Base-by-base conservation (phyloP, 1,140 invertebrate genomes). In the Dysdera silvatica region DNA sequence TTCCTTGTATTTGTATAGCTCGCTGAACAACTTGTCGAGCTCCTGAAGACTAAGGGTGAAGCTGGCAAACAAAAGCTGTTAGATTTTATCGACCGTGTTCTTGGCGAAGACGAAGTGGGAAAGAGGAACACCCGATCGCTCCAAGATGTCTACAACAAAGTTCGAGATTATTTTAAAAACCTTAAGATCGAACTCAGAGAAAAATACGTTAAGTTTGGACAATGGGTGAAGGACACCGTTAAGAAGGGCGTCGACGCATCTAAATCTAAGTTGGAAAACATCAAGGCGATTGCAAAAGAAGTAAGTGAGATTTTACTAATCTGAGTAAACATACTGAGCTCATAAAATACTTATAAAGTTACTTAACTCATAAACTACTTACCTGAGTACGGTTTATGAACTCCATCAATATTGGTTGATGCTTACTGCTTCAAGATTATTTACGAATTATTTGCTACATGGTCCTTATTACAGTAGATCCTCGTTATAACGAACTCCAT, bases 101-200 rank as follows among this genome's bases (percentile, higher is more conserved):
- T 63, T 0, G 53, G 18, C 1, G 61, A 63, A 16, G 61, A 63
- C n/a, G 26, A 31, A 7, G 52, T 26, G 20, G n/a, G 16, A 16
- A 37, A 54, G 4, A 33, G 28, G 16, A 3, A 14, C 1, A 10
- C 6, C 0, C 14, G 23, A 3, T 33, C 37, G 2, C 33, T 66
- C 31, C 23, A 18, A 0, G 64, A 60, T 2, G 41, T 57, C 24
- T 66, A 57, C 56, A 41, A 66, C 29, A 66, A 66, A 16, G 28
- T 66, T 7, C 54, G 61, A 47, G 32, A 66, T 20, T 66, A 54
- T 57, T 66, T 66, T 32, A 66, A 61, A 43, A 41, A 66, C 28
- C 40, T 60, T 6, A 31, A 60, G n/a, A 55, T 66, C 2, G 45
- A 66, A 48, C 43, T 66, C 2, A 32, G 61, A n/a, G 49, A 66